Percentiles rank a stretch among this genome's conserved stretches.
These are phyloP conservation scores for Galbula dea DNA, from an alignment of 2,113 vertebrate genomes.

Conservation along the genomic window DNA sequence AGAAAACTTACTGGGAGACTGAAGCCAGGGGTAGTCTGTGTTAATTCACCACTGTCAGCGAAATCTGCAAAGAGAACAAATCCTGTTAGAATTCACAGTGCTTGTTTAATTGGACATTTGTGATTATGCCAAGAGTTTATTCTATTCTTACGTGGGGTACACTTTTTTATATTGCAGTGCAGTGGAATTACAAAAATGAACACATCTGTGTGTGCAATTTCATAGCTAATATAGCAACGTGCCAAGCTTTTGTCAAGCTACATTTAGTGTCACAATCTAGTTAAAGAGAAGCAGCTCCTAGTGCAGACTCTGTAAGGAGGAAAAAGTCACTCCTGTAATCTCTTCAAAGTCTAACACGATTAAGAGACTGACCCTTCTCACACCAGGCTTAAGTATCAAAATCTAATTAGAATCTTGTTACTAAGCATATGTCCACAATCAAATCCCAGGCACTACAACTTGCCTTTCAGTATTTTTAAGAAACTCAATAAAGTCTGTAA, in stretches of 20 bases:
- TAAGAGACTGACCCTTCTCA: conserved; percentile 40
- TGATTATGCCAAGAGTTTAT: background rate
- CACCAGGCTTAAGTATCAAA: conserved; percentile 18
- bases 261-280: background rate
- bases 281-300: background rate
- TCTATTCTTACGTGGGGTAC: background rate
- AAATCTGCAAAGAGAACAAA: background rate
- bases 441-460: background rate
- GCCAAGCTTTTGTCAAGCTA: background rate
- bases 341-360: conserved; percentile 32
- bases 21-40: background rate
- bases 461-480: background rate
- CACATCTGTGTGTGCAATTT: background rate
- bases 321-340: conserved; percentile 29
- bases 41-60: background rate
- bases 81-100: background rate
- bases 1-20: background rate
- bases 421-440: background rate
- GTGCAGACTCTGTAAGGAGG: background rate
- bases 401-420: conserved; percentile 35
- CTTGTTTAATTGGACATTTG: background rate
- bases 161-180: background rate
- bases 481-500: conserved; percentile 18
- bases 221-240: background rate
- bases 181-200: background rate